Conservation (phyloP, 1,140 invertebrate species). For the Protaetia brevitarsis region DNA sequence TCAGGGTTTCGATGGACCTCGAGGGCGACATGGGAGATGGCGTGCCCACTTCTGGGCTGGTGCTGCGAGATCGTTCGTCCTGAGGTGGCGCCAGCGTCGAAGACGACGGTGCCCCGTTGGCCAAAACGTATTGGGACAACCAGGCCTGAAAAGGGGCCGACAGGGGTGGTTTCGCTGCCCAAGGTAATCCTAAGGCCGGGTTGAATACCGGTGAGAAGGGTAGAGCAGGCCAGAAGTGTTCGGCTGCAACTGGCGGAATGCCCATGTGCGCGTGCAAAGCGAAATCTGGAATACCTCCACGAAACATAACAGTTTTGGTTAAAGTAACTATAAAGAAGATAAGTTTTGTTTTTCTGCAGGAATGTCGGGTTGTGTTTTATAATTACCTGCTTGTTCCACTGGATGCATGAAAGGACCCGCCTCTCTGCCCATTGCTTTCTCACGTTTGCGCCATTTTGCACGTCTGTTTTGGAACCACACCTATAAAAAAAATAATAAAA, state of each 20-base stretch:
- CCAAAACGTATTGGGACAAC: slow-evolving; percentile 63
- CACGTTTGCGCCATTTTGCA: slow-evolving; percentile 91
- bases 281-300: slow-evolving; percentile 57
- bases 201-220: slow-evolving; percentile 59
- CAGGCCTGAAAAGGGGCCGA: slow-evolving; percentile 62
- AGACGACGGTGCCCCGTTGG: slow-evolving; percentile 42
- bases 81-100: neutral
- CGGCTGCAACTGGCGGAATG: slow-evolving; percentile 54
- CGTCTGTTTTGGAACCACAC: slow-evolving; percentile 96
- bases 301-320: neutral
- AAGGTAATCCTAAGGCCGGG: slow-evolving; percentile 54
- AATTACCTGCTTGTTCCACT: slow-evolving; percentile 57
- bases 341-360: too few species aligned
- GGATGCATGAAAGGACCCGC: slow-evolving; percentile 67
- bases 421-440: slow-evolving; percentile 76
- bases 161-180: slow-evolving; percentile 52
- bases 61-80: slow-evolving; percentile 39
- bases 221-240: slow-evolving; percentile 57
- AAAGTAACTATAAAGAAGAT: neutral
- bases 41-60: slow-evolving; percentile 36
- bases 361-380: neutral
- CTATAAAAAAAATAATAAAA: slow-evolving; percentile 54
- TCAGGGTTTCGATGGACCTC: slow-evolving; percentile 34
- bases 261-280: slow-evolving; percentile 57
- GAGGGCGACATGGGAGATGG: slow-evolving; percentile 30